These are phyloP conservation scores for Serripes groenlandicus DNA, from an alignment of 2,888 invertebrate species.

Conservation along the genomic window DNA sequence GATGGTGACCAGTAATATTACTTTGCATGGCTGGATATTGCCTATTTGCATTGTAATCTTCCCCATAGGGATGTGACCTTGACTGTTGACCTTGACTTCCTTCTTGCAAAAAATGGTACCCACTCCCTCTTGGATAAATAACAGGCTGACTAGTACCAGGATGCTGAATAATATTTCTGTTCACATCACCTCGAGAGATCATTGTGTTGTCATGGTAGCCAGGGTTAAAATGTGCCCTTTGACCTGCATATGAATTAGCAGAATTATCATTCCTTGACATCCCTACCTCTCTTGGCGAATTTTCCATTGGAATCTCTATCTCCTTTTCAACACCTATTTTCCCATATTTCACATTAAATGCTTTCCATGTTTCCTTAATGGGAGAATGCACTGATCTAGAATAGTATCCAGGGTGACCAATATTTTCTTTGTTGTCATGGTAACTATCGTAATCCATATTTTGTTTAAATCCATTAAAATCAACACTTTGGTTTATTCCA, in stretches of 20 bases:
- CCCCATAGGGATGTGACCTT: not conserved
- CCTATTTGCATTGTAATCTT: not conserved
- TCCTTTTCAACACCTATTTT: conserved; percentile 63
- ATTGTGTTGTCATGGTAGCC: conserved; percentile 27
- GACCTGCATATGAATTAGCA: conserved; percentile 18
- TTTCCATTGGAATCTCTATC: conserved; percentile 25
- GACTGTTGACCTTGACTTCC: conserved; percentile 33
- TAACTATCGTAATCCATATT: conserved; percentile 33
- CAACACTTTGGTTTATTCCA: conserved; percentile 31
- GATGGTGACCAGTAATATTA: not conserved
- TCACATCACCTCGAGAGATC: conserved; percentile 27
- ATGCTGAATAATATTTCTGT: conserved; percentile 24
- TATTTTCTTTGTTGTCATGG: conserved; percentile 35
- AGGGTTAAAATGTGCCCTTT: conserved; percentile 57
- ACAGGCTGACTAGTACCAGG: not conserved
- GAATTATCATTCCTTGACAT: conserved; percentile 33
- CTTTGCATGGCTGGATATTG: not conserved
- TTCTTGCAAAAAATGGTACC: conserved; percentile 35
- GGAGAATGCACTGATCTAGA: conserved; percentile 11
- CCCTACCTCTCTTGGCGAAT: conserved; percentile 41
- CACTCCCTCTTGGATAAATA: conserved; percentile 44
- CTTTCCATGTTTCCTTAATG: conserved; percentile 42
- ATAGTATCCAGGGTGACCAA: conserved; percentile 9
- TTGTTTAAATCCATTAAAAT: conserved; percentile 50
- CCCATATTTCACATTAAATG: conserved; percentile 63